Base-by-base conservation (phyloP, 2,797 vertebrate species). In the Podarcis siculus region DNA sequence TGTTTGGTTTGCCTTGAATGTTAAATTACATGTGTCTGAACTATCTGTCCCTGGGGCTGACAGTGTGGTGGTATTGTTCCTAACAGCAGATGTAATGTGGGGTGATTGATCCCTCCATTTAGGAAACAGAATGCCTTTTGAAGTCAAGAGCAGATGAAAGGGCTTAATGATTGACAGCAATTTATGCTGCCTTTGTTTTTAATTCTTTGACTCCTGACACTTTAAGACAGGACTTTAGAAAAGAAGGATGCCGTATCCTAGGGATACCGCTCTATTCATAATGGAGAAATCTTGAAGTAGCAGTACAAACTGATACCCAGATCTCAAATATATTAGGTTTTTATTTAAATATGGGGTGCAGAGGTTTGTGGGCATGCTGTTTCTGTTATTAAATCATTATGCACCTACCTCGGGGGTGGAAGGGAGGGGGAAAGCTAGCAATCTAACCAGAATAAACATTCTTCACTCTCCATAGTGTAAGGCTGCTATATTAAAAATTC, bases 141-240 rank as follows among this genome's bases (percentile, higher is more conserved):
- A 94, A 95, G 88, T 85, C 87, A 90, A 35, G 78, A 94, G 49
- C 91, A 94, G 91, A 95, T 94, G 91, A 95, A 96, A 95, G 91
- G 85, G 94, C 94, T 94, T 55, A 89, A 91, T 96, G 96, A 97
- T 90, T 96, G 97, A 96, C 96, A 92, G 94, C 30, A 0, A 87
- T 91, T 91, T 90, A 87, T 86, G 66, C 90, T 66, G 76, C 96
- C 96, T 96, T 97, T 97, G 95, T 96, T 96, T 97, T 97, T 90
- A 92, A 96, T 95, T 95, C 95, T 93, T 95, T 95, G 94, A 94
- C 95, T 96, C 87, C 94, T 95, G 92, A 93, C 95, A 95, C 94
- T 97, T 96, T 95, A 95, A 97, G 93, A 93, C 37, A 45, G 69
- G 86, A 27, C 95, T 96, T 97, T 94, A 95, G 93, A 96, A 93